Evolutionary conservation across 2,113 vertebrate genomes (phyloP), one percentile per base, ranked within the genome.

Genomic region (Scophthalmus maximus): DNA sequence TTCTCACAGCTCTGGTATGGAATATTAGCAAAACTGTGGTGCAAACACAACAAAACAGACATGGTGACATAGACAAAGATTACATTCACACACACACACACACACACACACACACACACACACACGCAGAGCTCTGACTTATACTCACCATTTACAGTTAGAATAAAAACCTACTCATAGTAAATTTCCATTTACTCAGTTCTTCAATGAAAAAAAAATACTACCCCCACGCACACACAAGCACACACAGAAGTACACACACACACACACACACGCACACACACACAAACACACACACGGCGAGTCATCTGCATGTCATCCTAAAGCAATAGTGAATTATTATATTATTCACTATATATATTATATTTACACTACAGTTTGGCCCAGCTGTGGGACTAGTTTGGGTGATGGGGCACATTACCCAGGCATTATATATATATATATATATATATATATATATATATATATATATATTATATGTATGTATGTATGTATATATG

Each of bases 331-430:
- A n/a, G n/a, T n/a, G n/a, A n/a, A n/a, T n/a, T n/a, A n/a, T n/a
- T n/a, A n/a, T n/a, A n/a, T n/a, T n/a, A 44, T 44, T 18, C 42
- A n/a, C 20, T 10, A 47, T 5, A 22, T 4, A 2, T 5, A 12
- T 17, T 64, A 1, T 10, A 26, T 61, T 23, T 50, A 4, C n/a
- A 14, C 27, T 22, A 6, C 7, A 9, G 12, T 15, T 32, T 32
- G 29, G 8, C 0, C 3, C 14, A 64, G 20, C 47, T 62, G 8
- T 46, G 38, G 62, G 23, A 42, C 1, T 20, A 1, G 15, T 23
- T 18, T 68, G 85, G 74, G 82, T 23, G 79, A 67, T 51, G 8
- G 2, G 47, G 5, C n/a, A 14, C 61, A 79, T 88, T 67, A 69
- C 32, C 22, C 6, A 2, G 17, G 63, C 38, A 75, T 92, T n/a